Conservation (phyloP, 1,140 invertebrate genomes). For the Nebria ingens region DNA sequence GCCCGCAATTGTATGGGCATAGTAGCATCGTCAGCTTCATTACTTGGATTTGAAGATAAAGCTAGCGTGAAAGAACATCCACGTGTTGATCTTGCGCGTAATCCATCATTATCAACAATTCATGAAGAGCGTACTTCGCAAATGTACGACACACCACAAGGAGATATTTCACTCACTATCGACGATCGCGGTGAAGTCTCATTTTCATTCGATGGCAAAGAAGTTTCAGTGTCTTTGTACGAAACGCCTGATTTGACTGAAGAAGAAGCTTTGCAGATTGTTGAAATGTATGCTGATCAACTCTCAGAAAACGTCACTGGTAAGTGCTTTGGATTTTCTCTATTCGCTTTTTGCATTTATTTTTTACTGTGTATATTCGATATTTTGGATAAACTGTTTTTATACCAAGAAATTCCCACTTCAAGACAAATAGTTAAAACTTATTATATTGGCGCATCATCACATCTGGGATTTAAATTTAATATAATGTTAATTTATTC, state of each 20-base stretch:
- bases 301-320: constrained; percentile 76
- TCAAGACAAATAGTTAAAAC: too few species aligned
- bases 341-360: too few species aligned
- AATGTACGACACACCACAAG: constrained; percentile 67
- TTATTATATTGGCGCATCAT: too few species aligned
- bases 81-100: constrained; percentile 48
- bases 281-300: constrained; percentile 89
- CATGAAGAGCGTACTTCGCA: constrained; percentile 84
- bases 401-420: too few species aligned
- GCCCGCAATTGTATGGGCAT: constrained; percentile 87
- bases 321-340: too few species aligned
- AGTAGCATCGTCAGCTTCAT: constrained; percentile 74
- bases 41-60: constrained; percentile 76
- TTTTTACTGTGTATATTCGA: too few species aligned
- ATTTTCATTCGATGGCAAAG: constrained; percentile 83
- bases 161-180: constrained; percentile 58
- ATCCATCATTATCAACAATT: constrained; percentile 78
- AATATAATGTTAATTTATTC: too few species aligned
- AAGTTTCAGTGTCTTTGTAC: constrained; percentile 80
- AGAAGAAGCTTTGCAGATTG: constrained; percentile 81
- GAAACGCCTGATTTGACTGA: constrained; percentile 86
- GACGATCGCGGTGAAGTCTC: constrained; percentile 76
- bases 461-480: too few species aligned
- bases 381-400: too few species aligned
- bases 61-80: constrained; percentile 39